These are phyloP conservation scores for Eretmocerus hayati DNA, from an alignment of 2,888 invertebrate genomes.

Conservation along the genomic window DNA sequence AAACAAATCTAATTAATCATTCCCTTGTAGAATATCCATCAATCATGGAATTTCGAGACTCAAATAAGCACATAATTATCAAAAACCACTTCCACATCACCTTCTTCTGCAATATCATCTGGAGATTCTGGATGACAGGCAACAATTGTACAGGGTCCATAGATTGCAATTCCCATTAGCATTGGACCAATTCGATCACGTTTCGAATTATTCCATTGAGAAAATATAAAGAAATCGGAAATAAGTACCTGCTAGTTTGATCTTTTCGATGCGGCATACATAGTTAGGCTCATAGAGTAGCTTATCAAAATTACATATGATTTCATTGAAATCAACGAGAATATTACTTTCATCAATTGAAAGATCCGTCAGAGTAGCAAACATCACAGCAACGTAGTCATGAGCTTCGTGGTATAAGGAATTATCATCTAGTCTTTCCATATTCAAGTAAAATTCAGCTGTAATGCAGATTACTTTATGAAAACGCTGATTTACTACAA, in stretches of 20 bases:
- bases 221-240: neutral
- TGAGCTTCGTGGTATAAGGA: constrained; percentile 86
- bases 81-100: too few species aligned
- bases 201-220: neutral
- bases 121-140: neutral
- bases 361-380: constrained; percentile 82
- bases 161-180: too few species aligned
- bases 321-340: constrained; percentile 67
- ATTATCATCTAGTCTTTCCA: constrained; percentile 58
- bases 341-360: constrained; percentile 62
- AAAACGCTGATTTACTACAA: too few species aligned
- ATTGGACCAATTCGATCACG: neutral
- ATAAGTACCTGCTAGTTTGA: constrained; percentile 76
- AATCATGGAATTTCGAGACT: too few species aligned
- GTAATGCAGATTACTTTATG: too few species aligned
- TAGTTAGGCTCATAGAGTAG: constrained; percentile 60
- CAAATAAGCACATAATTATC: too few species aligned
- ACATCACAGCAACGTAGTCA: constrained; percentile 88
- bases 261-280: constrained; percentile 77
- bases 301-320: constrained; percentile 90
- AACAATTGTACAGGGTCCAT: too few species aligned
- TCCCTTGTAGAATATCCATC: too few species aligned
- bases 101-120: too few species aligned
- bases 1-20: too few species aligned
- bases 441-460: constrained; percentile 74